These are phyloP conservation scores for Conopomorpha cramerella DNA, from an alignment of 1,140 invertebrate genomes.

Conservation along the genomic window DNA sequence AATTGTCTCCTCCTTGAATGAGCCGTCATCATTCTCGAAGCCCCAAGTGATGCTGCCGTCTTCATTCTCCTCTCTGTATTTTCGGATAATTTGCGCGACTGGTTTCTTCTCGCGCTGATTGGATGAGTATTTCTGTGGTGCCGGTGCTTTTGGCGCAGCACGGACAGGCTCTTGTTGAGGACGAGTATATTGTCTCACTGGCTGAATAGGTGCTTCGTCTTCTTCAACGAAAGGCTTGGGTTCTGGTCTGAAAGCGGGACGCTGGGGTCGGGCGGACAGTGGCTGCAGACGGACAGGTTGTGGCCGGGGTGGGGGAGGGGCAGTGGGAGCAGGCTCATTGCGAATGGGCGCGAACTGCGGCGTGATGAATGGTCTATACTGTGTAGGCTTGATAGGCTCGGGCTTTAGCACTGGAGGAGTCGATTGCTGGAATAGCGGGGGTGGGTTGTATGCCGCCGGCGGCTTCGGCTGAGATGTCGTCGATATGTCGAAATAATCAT, in stretches of 20 bases:
- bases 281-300: conserved; percentile 47
- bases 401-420: conserved; percentile 26
- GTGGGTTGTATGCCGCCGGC: conserved; percentile 34
- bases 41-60: conserved; percentile 86
- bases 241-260: conserved; percentile 49
- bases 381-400: conserved; percentile 42
- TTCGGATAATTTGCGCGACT: conserved; percentile 72
- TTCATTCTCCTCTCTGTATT: conserved; percentile 78
- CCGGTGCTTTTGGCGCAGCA: conserved; percentile 35
- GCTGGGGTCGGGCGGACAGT: conserved; percentile 48
- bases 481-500: conserved; percentile 45
- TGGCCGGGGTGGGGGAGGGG: no score
- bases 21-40: conserved; percentile 81
- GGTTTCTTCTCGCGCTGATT: conserved; percentile 64
- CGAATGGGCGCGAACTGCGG: conserved; percentile 35
- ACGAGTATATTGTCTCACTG: conserved; percentile 42
- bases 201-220: no score
- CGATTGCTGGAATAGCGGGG: conserved; percentile 34
- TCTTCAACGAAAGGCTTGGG: conserved; percentile 44
- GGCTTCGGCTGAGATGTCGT: conserved; percentile 51
- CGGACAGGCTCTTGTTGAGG: conserved; percentile 47
- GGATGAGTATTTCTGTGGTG: conserved; percentile 38
- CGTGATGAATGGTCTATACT: conserved; percentile 28
- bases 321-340: conserved; percentile 32
- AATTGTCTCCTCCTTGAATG: conserved; percentile 81